These are phyloP conservation scores for Enteromius radiatus DNA, from an alignment of 2,797 vertebrate genomes.

Conservation along the genomic window DNA sequence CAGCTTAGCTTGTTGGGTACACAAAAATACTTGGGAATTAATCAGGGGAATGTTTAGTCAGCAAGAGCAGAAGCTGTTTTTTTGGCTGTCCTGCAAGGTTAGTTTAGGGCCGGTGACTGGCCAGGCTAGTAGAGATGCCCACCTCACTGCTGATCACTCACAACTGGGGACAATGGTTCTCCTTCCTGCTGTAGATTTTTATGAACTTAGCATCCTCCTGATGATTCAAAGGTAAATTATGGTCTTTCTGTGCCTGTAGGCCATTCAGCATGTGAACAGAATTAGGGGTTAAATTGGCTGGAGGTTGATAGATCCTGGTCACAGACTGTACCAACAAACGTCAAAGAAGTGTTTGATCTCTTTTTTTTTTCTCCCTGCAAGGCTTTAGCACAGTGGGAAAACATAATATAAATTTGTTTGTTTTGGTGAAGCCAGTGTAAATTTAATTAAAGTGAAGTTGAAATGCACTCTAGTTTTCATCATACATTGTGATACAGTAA, in stretches of 20 bases:
- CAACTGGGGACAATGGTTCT: background rate
- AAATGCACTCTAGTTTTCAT: background rate
- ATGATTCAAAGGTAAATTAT: background rate
- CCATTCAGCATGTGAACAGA: background rate
- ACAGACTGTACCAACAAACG: slow-evolving; percentile 11
- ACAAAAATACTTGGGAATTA: slow-evolving; percentile 49
- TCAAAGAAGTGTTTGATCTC: background rate
- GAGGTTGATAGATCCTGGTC: background rate
- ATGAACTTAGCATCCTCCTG: background rate
- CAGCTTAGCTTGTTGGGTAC: slow-evolving; percentile 37
- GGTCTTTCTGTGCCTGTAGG: background rate
- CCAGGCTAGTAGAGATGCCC: background rate
- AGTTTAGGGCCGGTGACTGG: slow-evolving; percentile 7
- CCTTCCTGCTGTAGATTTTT: background rate
- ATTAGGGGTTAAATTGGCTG: background rate
- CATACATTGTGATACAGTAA: background rate
- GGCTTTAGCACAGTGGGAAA: background rate
- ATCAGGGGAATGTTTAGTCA: slow-evolving; percentile 58
- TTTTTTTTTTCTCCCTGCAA: background rate
- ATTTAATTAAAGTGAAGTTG: background rate
- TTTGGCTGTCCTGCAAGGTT: slow-evolving; percentile 43
- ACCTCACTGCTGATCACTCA: slow-evolving; percentile 21
- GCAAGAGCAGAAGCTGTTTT: slow-evolving; percentile 49
- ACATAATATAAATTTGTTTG: background rate
- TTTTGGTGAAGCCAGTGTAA: background rate